Evolutionary conservation across 2,797 vertebrate genomes (phyloP).

Genomic region (Allobates femoralis): DNA sequence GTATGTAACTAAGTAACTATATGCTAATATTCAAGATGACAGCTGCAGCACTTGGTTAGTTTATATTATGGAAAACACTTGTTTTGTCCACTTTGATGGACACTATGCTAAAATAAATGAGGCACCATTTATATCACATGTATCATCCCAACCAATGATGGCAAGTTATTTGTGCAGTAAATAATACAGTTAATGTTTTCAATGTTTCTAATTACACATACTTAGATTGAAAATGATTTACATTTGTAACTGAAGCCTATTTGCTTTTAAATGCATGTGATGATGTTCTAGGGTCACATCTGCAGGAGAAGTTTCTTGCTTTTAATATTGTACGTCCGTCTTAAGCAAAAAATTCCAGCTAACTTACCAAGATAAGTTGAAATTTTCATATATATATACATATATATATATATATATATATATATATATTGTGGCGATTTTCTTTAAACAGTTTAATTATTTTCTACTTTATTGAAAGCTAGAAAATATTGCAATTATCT

Average conservation of each 20-base stretch:
- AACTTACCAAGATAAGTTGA: neutral
- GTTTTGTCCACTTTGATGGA: conserved; percentile 10
- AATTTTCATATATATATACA: no score
- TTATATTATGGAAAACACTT: conserved; percentile 19
- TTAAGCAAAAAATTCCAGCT: neutral
- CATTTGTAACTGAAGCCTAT: conserved; percentile 4
- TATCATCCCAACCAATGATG: conserved; percentile 18
- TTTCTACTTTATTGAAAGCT: neutral
- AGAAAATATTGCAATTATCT: neutral
- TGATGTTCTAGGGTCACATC: conserved; percentile 11
- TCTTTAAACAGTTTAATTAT: neutral
- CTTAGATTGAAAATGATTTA: neutral
- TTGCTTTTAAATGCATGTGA: neutral
- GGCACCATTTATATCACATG: neutral
- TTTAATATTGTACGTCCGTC: neutral
- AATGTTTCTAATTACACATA: neutral
- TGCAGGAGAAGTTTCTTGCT: neutral
- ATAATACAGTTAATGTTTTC: conserved; percentile 35
- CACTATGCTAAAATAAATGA: neutral
- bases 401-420: no score
- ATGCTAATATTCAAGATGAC: neutral
- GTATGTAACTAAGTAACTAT: no score
- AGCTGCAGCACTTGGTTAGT: neutral
- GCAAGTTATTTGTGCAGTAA: conserved; percentile 11
- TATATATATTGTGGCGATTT: no score